Evolutionary conservation across 2,113 vertebrate genomes (phyloP).

Genomic region (Glaucomys volans): DNA sequence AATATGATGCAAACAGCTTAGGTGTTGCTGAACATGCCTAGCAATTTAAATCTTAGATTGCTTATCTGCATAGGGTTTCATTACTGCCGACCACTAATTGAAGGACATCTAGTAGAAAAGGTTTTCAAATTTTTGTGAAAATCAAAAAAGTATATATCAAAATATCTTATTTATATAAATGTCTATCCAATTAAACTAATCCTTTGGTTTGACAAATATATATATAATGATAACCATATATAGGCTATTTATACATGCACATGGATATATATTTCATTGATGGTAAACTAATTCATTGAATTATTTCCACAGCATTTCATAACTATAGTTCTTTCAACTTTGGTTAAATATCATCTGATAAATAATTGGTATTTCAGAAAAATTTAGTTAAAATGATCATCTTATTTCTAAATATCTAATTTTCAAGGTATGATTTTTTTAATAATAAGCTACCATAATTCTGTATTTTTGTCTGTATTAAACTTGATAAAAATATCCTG

Average conservation of each 20-base stretch:
- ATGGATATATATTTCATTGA: not conserved
- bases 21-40: not conserved
- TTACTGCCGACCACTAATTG: not conserved
- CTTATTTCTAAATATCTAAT: constrained; percentile 55
- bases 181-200: not conserved
- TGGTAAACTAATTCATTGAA: not conserved
- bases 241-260: not conserved
- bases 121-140: constrained; percentile 37
- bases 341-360: not conserved
- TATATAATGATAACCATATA: not conserved
- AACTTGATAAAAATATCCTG: constrained; percentile 19
- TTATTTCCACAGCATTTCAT: constrained; percentile 21
- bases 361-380: not conserved
- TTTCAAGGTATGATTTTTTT: constrained; percentile 28
- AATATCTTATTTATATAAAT: not conserved
- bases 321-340: constrained; percentile 12
- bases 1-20: not conserved
- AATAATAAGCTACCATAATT: not conserved
- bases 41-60: not conserved
- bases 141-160: not conserved
- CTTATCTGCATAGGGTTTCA: not conserved
- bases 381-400: not conserved
- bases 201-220: not conserved
- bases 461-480: not conserved
- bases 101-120: not conserved